Evolutionary conservation across 2,888 invertebrate genomes (phyloP), one percentile per base, ranked within the genome.

Genomic region (Heteropelma amictum): DNA sequence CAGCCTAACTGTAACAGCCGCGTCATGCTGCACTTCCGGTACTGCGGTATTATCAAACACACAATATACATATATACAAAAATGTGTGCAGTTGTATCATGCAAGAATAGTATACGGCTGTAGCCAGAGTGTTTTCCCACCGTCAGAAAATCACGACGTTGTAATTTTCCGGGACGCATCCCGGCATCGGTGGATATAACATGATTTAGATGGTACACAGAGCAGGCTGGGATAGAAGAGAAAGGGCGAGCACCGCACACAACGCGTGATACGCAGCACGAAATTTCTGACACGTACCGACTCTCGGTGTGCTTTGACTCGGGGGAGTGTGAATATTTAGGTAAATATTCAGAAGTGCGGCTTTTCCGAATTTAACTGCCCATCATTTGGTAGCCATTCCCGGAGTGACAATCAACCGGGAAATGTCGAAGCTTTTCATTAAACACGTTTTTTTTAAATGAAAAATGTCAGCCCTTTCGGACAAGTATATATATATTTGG

Each of bases 111-210:
- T 51, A 51, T n/a, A n/a, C n/a, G n/a, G n/a, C n/a, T n/a, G n/a
- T n/a, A 67, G 53, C 53, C 10, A 28, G 35, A 61, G 38, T 30
- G 23, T n/a, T 42, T 45, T 40, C 60, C 33, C 54, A 54, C 61
- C 42, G 72, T 63, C 74, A 68, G 65, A 49, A n/a, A 65, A 74
- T 72, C 63, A 72, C 64, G 68, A 70, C 61, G 63, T 28, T 77
- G 71, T 77, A 79, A 77, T 79, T 79, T 77, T 79, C 73, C 76
- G 67, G 76, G 54, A 72, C 63, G 70, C 65, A 67, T 70, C 35
- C 70, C 35, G 28, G 28, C 42, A 38, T 74, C 23, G 35, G 47
- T 65, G 17, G 19, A 65, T 33, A 47, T 26, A 19, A 64, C 54
- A 23, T n/a, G 47, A 49, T 30, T 42, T 40, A 58, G 58, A 49